Percentiles rank a stretch among this genome's conserved stretches.
Evolutionary conservation across 2,888 invertebrate species (phyloP).

Genomic region (Thera britannica): DNA sequence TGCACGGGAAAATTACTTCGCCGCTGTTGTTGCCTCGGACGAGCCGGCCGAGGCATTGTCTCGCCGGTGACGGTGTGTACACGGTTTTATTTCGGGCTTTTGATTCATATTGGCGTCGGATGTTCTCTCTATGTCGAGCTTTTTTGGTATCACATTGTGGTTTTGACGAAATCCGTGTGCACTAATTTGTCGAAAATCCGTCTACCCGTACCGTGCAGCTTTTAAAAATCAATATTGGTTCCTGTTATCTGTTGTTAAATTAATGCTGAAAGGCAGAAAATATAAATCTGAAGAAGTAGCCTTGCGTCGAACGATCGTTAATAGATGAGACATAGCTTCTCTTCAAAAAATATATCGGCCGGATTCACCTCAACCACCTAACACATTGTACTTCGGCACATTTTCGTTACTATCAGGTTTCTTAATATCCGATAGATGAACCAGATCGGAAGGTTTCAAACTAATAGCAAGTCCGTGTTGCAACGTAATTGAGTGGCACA

Average conservation of each 20-base stretch:
- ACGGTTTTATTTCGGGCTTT: conserved; percentile 38
- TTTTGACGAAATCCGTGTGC: conserved; percentile 14
- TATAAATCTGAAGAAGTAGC: no score
- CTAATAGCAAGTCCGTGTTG: conserved; percentile 35
- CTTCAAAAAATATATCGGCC: no score
- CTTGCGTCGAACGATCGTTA: no score
- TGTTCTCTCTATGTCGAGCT: conserved; percentile 22
- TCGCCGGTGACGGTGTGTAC: conserved; percentile 38
- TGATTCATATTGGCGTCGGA: conserved; percentile 42
- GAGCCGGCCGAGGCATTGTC: conserved; percentile 49
- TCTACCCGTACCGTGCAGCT: neutral
- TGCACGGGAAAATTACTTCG: conserved; percentile 69
- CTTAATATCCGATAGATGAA: neutral
- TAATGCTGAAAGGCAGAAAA: neutral
- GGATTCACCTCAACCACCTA: no score
- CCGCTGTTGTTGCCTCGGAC: conserved; percentile 56
- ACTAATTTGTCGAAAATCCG: conserved; percentile 20
- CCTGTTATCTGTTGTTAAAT: neutral
- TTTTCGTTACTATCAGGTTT: no score
- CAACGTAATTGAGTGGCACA: conserved; percentile 45
- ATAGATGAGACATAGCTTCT: no score
- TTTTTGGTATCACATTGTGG: conserved; percentile 30
- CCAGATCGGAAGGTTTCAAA: conserved; percentile 34
- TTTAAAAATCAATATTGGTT: neutral
- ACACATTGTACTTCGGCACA: no score